Evolutionary conservation across 35 echinoderm and acorn worm species (phyloP).

Genomic region (Patiria miniata): DNA sequence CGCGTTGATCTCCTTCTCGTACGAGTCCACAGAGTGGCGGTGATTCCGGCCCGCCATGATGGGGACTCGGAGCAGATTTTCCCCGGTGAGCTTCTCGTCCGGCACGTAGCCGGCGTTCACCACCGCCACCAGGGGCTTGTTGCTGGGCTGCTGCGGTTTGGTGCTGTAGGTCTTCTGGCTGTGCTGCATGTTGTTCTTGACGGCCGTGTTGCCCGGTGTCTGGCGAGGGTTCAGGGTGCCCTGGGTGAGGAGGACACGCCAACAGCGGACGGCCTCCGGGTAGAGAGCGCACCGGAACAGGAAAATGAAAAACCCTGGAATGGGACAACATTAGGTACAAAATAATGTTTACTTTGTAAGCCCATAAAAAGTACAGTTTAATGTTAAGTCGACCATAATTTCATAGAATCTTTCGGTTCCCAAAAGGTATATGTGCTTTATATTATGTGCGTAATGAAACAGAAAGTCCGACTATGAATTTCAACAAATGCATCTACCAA

Average conservation of each 20-base stretch:
- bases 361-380: no score
- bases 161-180: slow-evolving; percentile 28
- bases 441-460: no score
- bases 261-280: slow-evolving; percentile 77
- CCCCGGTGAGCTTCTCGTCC: not conserved
- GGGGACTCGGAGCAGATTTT: not conserved
- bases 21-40: not conserved
- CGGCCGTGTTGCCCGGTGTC: not conserved
- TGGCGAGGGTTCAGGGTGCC: slow-evolving; percentile 35
- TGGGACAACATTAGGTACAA: no score
- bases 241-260: slow-evolving; percentile 45
- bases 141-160: not conserved
- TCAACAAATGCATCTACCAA: no score
- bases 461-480: no score
- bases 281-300: slow-evolving; percentile 90
- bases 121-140: not conserved
- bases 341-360: no score
- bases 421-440: no score
- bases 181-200: not conserved
- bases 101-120: not conserved
- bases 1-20: not conserved
- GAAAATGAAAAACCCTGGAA: slow-evolving; percentile 89
- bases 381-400: no score
- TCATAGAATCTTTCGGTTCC: no score
- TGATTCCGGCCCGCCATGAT: not conserved